Evolutionary conservation across 2,113 vertebrate species (phyloP).

Genomic region (Xiphophorus maculatus): DNA sequence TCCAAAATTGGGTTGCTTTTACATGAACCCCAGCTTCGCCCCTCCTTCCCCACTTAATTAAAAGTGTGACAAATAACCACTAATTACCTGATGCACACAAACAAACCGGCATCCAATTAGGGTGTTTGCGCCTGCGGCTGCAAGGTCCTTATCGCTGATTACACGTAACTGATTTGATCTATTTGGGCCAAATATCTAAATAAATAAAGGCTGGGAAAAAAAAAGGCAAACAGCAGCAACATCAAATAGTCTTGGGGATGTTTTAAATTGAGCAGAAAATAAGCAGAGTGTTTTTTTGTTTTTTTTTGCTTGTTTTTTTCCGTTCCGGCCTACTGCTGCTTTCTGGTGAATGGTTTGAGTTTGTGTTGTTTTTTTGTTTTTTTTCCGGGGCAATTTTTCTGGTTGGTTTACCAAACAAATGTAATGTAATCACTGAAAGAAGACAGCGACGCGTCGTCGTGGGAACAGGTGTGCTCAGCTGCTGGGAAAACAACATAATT

Average conservation of each 20-base stretch:
- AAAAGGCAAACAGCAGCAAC: not conserved
- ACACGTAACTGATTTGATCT: constrained; percentile 32
- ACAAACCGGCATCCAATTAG: constrained; percentile 55
- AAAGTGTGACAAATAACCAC: constrained; percentile 41
- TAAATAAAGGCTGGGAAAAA: not conserved
- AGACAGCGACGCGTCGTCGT: not conserved
- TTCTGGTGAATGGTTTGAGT: not conserved
- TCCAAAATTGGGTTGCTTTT: not conserved
- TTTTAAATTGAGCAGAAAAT: constrained; percentile 3
- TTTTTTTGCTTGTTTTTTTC: no score
- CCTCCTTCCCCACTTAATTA: constrained; percentile 26
- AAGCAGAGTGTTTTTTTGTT: not conserved
- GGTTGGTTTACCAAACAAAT: not conserved
- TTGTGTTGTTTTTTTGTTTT: no score
- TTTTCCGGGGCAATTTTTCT: not conserved
- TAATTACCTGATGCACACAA: constrained; percentile 45
- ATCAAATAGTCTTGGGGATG: constrained; percentile 5
- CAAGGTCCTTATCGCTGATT: constrained; percentile 43
- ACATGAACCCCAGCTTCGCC: not conserved
- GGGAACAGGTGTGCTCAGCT: not conserved
- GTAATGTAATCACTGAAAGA: not conserved
- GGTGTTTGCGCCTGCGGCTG: constrained; percentile 26
- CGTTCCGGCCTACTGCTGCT: not conserved
- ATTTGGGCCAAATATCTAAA: constrained; percentile 5
- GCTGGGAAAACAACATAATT: not conserved